Conservation (phyloP, 1,140 invertebrate species). For the Chrysomallon squamiferum region DNA sequence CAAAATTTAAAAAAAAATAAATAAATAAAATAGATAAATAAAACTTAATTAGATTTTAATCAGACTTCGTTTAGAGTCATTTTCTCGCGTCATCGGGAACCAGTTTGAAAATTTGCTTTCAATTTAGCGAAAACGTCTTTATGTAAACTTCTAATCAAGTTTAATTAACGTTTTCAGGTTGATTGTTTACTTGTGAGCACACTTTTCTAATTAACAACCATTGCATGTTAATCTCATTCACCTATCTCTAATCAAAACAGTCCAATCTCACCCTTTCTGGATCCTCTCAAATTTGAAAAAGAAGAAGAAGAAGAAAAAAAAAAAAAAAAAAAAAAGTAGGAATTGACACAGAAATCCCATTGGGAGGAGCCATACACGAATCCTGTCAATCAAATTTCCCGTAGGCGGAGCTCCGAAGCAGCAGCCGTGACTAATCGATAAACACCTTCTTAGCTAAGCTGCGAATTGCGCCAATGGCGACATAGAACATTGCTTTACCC, state of each 20-base stretch:
- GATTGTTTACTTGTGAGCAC: background rate
- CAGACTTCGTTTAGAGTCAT: no score
- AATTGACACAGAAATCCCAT: background rate
- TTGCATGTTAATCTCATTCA: conserved; percentile 3
- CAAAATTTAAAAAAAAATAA: no score
- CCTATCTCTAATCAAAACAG: conserved; percentile 2
- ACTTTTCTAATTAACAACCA: background rate
- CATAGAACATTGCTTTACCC: background rate
- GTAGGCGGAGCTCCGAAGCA: background rate
- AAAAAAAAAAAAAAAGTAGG: no score
- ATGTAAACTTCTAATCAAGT: no score
- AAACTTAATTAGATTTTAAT: no score
- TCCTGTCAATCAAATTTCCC: background rate
- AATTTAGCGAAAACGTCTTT: no score
- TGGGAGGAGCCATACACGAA: background rate
- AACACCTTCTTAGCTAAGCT: conserved; percentile 3
- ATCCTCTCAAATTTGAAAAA: background rate
- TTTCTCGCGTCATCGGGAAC: no score
- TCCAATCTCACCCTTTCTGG: background rate
- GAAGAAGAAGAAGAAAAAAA: no score
- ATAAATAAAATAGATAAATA: no score
- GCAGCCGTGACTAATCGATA: conserved; percentile 7
- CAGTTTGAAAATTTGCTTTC: no score
- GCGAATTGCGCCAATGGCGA: background rate
- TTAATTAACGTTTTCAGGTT: no score